Evolutionary conservation across 2,113 vertebrate genomes (phyloP).

Genomic region (Prionailurus viverrinus): DNA sequence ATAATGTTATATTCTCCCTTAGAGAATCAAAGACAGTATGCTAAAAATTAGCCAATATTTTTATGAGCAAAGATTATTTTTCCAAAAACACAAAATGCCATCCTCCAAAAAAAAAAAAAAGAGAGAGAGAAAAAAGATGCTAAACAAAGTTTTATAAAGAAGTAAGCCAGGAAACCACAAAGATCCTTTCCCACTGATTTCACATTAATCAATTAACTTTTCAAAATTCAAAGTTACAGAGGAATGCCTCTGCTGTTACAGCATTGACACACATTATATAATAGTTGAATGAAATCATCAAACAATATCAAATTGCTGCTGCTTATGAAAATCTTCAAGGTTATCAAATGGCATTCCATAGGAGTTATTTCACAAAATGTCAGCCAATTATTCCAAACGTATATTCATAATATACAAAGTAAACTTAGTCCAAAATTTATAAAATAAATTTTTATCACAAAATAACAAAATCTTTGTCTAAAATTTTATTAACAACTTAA

Average conservation of each 20-base stretch:
- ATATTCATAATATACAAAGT: slow-evolving; percentile 27
- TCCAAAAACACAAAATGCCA: slow-evolving; percentile 29
- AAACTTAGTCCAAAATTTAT: neutral
- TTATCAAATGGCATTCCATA: slow-evolving; percentile 3
- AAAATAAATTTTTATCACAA: slow-evolving; percentile 48
- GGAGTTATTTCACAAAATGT: slow-evolving; percentile 18
- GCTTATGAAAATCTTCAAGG: slow-evolving; percentile 44
- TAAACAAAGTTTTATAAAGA: slow-evolving; percentile 37
- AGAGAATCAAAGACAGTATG: neutral
- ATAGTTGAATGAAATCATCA: slow-evolving; percentile 16
- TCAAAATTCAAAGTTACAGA: slow-evolving; percentile 49
- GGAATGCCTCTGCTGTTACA: neutral
- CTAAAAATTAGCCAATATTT: slow-evolving; percentile 30
- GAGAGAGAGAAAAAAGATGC: neutral
- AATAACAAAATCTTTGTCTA: slow-evolving; percentile 23
- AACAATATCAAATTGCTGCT: slow-evolving; percentile 28
- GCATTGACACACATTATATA: neutral
- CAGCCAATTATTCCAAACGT: slow-evolving; percentile 29
- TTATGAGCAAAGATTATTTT: slow-evolving; percentile 50
- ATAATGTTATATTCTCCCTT: neutral
- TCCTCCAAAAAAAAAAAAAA: neutral
- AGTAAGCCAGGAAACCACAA: slow-evolving; percentile 14
- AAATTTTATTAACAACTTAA: slow-evolving; percentile 37
- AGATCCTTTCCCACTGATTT: neutral
- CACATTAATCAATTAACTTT: neutral